Conservation (phyloP, 2,888 invertebrate species). For the Maniola hyperantus region DNA sequence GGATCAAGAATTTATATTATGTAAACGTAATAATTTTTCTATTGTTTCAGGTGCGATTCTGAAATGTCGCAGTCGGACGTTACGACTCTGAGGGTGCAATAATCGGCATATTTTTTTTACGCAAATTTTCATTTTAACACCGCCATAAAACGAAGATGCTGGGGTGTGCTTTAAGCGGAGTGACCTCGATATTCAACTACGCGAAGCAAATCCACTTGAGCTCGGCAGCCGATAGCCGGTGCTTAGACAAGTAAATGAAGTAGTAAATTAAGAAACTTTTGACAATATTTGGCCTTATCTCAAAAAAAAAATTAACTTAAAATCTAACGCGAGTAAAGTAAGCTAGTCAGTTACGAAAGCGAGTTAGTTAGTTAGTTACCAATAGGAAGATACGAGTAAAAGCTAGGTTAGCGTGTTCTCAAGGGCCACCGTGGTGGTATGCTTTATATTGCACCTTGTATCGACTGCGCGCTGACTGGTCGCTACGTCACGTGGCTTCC, state of each 20-base stretch:
- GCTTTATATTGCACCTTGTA: slow-evolving; percentile 81
- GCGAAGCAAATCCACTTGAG: slow-evolving; percentile 64
- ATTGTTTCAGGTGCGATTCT: slow-evolving; percentile 80
- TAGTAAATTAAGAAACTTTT: slow-evolving; percentile 40
- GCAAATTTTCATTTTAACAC: slow-evolving; percentile 52
- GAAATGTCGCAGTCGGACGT: slow-evolving; percentile 54
- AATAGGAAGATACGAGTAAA: slow-evolving; percentile 50
- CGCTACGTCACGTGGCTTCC: slow-evolving; percentile 84
- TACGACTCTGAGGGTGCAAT: slow-evolving; percentile 50
- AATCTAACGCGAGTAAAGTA: slow-evolving; percentile 49
- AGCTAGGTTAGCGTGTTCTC: slow-evolving; percentile 52
- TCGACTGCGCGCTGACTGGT: slow-evolving; percentile 83
- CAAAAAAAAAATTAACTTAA: slow-evolving; percentile 43
- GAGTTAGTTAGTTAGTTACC: slow-evolving; percentile 71
- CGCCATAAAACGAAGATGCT: slow-evolving; percentile 75
- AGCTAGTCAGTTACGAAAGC: slow-evolving; percentile 69
- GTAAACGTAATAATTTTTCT: slow-evolving; percentile 46
- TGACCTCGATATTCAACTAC: slow-evolving; percentile 65
- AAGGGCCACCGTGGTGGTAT: slow-evolving; percentile 79
- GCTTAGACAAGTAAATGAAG: slow-evolving; percentile 77
- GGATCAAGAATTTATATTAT: too few species aligned
- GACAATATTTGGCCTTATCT: slow-evolving; percentile 54
- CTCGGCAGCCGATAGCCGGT: slow-evolving; percentile 79
- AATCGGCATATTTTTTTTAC: slow-evolving; percentile 46
- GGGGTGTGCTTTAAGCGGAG: slow-evolving; percentile 75